Evolutionary conservation across 2,888 invertebrate species (phyloP), one percentile per base, ranked within the genome.

Genomic region (Tachystola acroxantha): DNA sequence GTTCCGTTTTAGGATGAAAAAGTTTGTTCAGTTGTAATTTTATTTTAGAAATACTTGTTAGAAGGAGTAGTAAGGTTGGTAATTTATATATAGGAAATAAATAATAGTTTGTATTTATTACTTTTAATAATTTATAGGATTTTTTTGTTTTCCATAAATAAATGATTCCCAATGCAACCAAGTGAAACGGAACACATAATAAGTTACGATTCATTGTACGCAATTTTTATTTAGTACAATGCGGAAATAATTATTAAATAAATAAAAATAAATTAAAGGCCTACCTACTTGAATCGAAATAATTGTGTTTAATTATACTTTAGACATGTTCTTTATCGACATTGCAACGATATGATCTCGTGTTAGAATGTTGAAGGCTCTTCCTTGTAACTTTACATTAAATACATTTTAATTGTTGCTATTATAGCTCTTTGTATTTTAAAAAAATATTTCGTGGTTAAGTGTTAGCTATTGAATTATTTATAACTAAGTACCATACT

Each of bases 311-410:
- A 39, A 39, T 39, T 36, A 39, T 32, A 36, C 39, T 32, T 36
- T 24, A 39, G 22, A 31, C 24, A 32, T 22, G 32, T 55, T 52
- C 57, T 61, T 57, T 57, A 65, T 58, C 55, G 57, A 48, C 63
- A 65, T 64, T 67, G 60, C 59, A 65, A 47, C 54, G 54, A 63
- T 64, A 62, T 55, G 63, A 65, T 68, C 64, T 69, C 66, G 62
- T 64, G 68, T 63, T 64, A 64, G 50, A 63, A 62, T 61, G 61
- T 57, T 67, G 76, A 80, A 80, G 80, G 80, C 68, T 78, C 78
- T 79, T 79, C 80, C 79, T 76, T 20, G 25, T 16, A n/a, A 26
- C 5, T 26, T 27, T 26, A 13, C 24, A 7, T 29, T 13, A 12
- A 30, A 32, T 19, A 24, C 24, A 30, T 10, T 32, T 12, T 32